Evolutionary conservation across 2,113 vertebrate species (phyloP).

Genomic region (Prunella himalayana): DNA sequence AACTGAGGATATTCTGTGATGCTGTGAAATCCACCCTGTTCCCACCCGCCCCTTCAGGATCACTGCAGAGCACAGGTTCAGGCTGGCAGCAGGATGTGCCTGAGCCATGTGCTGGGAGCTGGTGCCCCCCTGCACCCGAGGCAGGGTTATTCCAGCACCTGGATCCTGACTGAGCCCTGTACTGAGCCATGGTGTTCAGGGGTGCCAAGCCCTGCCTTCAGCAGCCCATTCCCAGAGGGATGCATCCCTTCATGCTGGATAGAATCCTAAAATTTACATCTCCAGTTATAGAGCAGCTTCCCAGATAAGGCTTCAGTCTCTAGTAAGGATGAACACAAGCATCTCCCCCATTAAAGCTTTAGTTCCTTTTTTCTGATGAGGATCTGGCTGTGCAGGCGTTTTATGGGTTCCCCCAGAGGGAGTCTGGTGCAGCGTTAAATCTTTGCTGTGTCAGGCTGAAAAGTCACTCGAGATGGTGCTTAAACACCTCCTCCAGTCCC

Average conservation of each 20-base stretch:
- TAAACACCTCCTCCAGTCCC: background rate
- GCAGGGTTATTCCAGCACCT: background rate
- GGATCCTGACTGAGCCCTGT: background rate
- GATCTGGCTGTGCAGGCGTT: background rate
- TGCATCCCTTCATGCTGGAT: background rate
- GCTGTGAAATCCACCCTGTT: background rate
- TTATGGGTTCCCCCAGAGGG: background rate
- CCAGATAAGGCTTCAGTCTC: background rate
- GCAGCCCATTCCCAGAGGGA: background rate
- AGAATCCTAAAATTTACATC: constrained; percentile 25
- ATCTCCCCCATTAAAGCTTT: background rate
- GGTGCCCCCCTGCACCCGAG: no score
- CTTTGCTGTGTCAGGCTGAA: background rate
- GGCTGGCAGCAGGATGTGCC: background rate
- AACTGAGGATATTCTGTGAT: background rate
- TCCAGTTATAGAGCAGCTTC: constrained; percentile 5
- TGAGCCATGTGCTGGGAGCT: background rate
- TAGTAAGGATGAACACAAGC: background rate
- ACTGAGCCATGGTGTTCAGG: background rate
- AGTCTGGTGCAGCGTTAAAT: background rate
- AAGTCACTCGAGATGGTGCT: background rate
- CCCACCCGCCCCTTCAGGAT: background rate
- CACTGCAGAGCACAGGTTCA: background rate
- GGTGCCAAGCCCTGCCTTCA: background rate
- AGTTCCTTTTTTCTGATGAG: background rate